These are phyloP conservation scores for Penaeus indicus DNA, from an alignment of 1,140 invertebrate species.

Conservation along the genomic window DNA sequence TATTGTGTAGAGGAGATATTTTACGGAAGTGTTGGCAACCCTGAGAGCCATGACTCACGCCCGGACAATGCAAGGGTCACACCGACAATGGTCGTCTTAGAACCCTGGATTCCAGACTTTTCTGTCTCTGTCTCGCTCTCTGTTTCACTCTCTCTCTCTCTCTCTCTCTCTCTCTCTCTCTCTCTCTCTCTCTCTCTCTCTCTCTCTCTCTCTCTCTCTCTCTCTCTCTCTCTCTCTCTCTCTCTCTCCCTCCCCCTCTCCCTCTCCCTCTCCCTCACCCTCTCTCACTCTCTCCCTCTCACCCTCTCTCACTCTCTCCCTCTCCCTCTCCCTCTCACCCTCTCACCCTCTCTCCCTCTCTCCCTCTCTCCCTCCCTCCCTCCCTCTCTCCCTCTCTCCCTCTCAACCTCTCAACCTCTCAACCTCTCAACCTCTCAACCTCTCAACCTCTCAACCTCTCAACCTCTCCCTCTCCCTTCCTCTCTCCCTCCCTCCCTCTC, in stretches of 20 bases:
- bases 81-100: too few species aligned
- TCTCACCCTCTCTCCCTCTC: neutral
- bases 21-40: too few species aligned
- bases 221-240: slow-evolving; percentile 3
- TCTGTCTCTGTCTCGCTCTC: too few species aligned
- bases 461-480: too few species aligned
- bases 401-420: neutral
- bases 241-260: neutral
- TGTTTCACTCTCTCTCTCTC: too few species aligned
- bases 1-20: too few species aligned
- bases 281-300: neutral
- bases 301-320: neutral
- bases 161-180: too few species aligned
- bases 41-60: too few species aligned
- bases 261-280: neutral
- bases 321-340: neutral
- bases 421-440: neutral
- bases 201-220: slow-evolving; percentile 13
- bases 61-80: too few species aligned
- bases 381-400: neutral
- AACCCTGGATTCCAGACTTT: too few species aligned
- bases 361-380: neutral
- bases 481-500: neutral
- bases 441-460: neutral
- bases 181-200: neutral